phyloP scores from a whole-genome alignment of 2,888 invertebrate species.

The Agrotis ipsilon region DNA sequence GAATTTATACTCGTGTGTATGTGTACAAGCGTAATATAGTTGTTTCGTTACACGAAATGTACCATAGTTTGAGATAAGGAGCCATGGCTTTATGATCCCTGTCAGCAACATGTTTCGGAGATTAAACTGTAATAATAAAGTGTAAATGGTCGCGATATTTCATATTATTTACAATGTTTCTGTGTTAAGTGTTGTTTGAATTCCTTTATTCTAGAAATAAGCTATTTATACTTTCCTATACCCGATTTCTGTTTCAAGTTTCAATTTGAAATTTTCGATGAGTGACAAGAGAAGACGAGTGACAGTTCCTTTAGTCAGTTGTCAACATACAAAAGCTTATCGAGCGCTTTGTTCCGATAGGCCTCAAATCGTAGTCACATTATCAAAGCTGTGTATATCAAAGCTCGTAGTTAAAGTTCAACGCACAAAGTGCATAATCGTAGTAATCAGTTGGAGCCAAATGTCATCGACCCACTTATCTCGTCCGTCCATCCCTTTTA shows the following conservation, averaged over 20 bases:
- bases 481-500: slow-evolving; percentile 91
- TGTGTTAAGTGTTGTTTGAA: slow-evolving; percentile 30
- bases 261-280: slow-evolving; percentile 1
- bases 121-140: slow-evolving; percentile 67
- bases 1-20: slow-evolving; percentile 77
- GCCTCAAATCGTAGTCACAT: slow-evolving; percentile 65
- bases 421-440: slow-evolving; percentile 91
- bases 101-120: slow-evolving; percentile 63
- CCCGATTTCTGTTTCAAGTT: slow-evolving; percentile 4
- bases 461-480: slow-evolving; percentile 91
- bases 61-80: slow-evolving; percentile 63
- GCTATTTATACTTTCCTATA: not conserved
- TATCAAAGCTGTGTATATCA: slow-evolving; percentile 83
- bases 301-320: slow-evolving; percentile 21
- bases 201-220: slow-evolving; percentile 34
- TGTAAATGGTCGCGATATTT: slow-evolving; percentile 58
- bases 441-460: slow-evolving; percentile 89
- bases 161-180: slow-evolving; percentile 54
- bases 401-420: slow-evolving; percentile 88
- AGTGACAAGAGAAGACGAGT: slow-evolving; percentile 5
- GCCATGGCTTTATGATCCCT: slow-evolving; percentile 66
- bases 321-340: slow-evolving; percentile 62
- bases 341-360: slow-evolving; percentile 61
- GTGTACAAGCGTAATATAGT: slow-evolving; percentile 62
- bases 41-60: slow-evolving; percentile 64